phyloP scores from a whole-genome alignment of 2,113 vertebrate genomes.

The Gila orcuttii region DNA sequence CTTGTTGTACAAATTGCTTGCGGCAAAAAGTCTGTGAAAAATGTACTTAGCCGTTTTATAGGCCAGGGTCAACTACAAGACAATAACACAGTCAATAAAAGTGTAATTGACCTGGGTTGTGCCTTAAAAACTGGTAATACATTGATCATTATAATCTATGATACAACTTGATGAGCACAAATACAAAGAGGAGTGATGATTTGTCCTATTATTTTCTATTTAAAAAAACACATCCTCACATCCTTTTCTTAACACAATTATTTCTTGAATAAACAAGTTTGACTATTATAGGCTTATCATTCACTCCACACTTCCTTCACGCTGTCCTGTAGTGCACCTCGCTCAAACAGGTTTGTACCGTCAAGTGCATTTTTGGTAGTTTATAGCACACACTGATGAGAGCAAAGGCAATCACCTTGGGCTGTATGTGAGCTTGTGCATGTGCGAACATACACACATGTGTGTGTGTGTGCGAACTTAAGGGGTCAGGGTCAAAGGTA shows the following conservation, averaged over 20 bases:
- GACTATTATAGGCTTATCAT: constrained; percentile 66
- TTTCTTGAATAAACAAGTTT: constrained; percentile 64
- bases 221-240: neutral
- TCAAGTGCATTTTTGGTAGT: constrained; percentile 70
- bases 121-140: neutral
- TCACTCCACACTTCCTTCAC: constrained; percentile 59
- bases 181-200: neutral
- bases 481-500: constrained; percentile 40
- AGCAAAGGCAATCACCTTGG: constrained; percentile 70
- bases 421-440: neutral
- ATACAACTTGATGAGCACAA: neutral
- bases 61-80: neutral
- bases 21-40: constrained; percentile 16
- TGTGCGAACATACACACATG: neutral
- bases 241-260: constrained; percentile 58
- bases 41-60: constrained; percentile 1
- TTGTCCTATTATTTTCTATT: neutral
- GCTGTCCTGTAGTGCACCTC: constrained; percentile 57
- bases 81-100: neutral
- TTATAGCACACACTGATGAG: constrained; percentile 72
- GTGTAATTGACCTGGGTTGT: neutral
- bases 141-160: neutral
- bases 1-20: constrained; percentile 3
- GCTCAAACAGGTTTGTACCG: constrained; percentile 52
- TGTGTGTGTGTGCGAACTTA: neutral